Evolutionary conservation across 1,140 invertebrate genomes (phyloP).

Genomic region (Calliphora vicina): DNA sequence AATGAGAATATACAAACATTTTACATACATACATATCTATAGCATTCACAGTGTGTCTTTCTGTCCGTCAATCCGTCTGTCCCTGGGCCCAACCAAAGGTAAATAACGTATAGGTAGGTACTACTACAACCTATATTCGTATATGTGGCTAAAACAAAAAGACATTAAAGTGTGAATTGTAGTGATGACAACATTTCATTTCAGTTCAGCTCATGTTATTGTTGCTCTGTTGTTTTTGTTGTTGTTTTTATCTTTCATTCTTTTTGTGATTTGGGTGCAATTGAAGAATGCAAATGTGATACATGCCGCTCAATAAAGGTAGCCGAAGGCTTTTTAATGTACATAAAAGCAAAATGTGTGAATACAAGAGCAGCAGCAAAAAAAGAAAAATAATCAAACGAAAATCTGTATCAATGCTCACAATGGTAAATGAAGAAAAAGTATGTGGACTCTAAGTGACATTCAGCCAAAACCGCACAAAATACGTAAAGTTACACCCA

Average conservation of each 20-base stretch:
- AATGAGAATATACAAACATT: neutral
- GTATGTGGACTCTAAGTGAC: slow-evolving; percentile 11
- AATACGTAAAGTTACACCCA: neutral
- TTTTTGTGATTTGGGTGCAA: neutral
- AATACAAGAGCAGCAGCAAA: neutral
- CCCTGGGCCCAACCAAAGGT: no score
- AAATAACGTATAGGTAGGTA: no score
- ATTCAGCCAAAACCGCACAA: neutral
- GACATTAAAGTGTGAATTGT: slow-evolving; percentile 16
- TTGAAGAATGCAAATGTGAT: slow-evolving; percentile 16
- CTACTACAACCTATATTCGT: no score
- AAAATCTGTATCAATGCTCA: neutral
- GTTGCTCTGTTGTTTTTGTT: neutral
- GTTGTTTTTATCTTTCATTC: no score
- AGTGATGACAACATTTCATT: slow-evolving; percentile 1
- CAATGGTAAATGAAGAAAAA: neutral
- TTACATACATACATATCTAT: no score
- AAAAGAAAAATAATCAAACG: neutral
- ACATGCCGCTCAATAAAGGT: slow-evolving; percentile 3
- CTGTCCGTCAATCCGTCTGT: neutral
- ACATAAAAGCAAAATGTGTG: neutral
- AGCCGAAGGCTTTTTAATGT: neutral
- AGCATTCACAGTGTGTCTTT: no score
- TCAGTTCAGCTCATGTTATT: neutral
- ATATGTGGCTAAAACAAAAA: neutral